A percentile compares a stretch with the other conserved stretches of the same genome.
These are phyloP conservation scores for Drosophila bunnanda DNA, from an alignment of 2,888 invertebrate species.

Conservation along the genomic window DNA sequence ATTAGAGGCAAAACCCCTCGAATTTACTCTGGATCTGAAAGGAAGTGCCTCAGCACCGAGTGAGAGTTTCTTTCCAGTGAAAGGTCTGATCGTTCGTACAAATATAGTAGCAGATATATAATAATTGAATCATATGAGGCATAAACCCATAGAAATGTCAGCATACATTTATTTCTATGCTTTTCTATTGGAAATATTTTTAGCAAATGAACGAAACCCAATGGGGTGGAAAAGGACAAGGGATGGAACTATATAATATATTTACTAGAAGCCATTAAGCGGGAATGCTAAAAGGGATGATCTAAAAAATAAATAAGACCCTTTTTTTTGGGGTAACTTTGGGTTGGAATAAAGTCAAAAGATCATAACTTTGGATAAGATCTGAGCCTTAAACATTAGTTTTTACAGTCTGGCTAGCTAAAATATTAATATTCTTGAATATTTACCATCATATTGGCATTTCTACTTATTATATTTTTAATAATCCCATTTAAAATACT, in stretches of 20 bases:
- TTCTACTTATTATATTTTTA: too few relatives aligned
- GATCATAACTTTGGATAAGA: background rate
- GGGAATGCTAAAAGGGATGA: background rate
- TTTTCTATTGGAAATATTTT: conserved; percentile 10
- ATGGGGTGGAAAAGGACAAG: conserved; percentile 31
- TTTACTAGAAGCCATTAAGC: conserved; percentile 15
- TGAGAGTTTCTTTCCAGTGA: conserved; percentile 10
- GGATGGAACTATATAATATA: conserved; percentile 16
- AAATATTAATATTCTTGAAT: background rate
- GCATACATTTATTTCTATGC: conserved; percentile 17
- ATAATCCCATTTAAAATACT: background rate
- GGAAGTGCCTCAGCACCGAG: background rate
- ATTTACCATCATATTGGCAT: too few relatives aligned
- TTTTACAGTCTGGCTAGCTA: background rate
- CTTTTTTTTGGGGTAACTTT: conserved; percentile 1
- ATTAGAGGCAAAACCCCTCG: conserved; percentile 42
- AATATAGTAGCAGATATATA: conserved; percentile 2
- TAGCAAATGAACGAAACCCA: conserved; percentile 16
- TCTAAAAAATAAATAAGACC: conserved; percentile 4
- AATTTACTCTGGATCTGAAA: conserved; percentile 3
- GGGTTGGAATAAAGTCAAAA: background rate
- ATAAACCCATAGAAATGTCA: conserved; percentile 17
- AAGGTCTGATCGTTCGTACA: conserved; percentile 7
- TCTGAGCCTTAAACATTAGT: background rate
- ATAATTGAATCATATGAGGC: conserved; percentile 1